Percentiles rank a stretch among this genome's conserved stretches.
These are phyloP conservation scores for Thyatira batis DNA, from an alignment of 2,888 invertebrate genomes.

Conservation along the genomic window DNA sequence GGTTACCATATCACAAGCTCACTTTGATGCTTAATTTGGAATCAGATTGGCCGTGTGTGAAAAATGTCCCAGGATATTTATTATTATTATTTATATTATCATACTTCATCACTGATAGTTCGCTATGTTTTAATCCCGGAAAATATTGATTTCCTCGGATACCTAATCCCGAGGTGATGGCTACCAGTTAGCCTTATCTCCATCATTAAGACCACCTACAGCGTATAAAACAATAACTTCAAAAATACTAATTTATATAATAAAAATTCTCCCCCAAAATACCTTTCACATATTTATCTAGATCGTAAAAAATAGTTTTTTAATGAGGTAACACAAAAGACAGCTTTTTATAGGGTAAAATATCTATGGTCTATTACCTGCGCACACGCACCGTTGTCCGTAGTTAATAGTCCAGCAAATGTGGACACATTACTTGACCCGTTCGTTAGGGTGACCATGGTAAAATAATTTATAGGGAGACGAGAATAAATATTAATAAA, in stretches of 20 bases:
- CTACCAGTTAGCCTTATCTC: too few relatives aligned
- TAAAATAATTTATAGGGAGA: constrained; percentile 1
- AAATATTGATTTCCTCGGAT: too few relatives aligned
- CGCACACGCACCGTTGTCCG: constrained; percentile 39
- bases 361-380: constrained; percentile 48
- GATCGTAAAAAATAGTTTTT: not conserved
- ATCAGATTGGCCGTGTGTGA: too few relatives aligned
- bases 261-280: not conserved
- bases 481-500: not conserved
- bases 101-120: too few relatives aligned
- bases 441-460: constrained; percentile 49
- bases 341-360: constrained; percentile 10
- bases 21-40: too few relatives aligned
- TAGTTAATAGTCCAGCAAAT: constrained; percentile 65
- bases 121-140: too few relatives aligned
- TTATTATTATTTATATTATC: too few relatives aligned
- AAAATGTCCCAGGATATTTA: too few relatives aligned
- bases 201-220: too few relatives aligned
- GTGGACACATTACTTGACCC: constrained; percentile 54
- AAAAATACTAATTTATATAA: not conserved
- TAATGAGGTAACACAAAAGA: not conserved
- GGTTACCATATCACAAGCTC: too few relatives aligned
- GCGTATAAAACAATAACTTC: too few relatives aligned
- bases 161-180: too few relatives aligned
- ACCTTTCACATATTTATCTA: not conserved